phyloP scores from a whole-genome alignment of 1,140 invertebrate genomes.

The Trichonephila clavata region DNA sequence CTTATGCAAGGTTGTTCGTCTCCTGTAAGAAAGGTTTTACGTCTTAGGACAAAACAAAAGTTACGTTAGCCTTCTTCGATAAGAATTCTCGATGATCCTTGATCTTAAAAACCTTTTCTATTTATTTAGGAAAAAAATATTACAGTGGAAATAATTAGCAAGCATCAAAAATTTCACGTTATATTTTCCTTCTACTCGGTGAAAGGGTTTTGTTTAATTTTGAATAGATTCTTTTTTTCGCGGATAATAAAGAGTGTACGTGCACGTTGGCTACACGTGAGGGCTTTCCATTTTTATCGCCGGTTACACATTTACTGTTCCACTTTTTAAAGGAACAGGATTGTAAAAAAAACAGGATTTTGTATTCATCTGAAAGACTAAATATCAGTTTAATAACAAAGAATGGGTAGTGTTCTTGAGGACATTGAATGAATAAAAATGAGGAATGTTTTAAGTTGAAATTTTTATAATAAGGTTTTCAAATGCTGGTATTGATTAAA shows the following conservation, averaged over 20 bases:
- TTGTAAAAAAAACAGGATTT: not conserved
- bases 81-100: not conserved
- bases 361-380: not conserved
- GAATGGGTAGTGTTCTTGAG: not conserved
- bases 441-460: too few species aligned
- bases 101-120: not conserved
- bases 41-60: not conserved
- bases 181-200: not conserved
- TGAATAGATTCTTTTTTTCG: not conserved
- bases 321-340: not conserved
- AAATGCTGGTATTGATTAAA: too few species aligned
- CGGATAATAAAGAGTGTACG: not conserved
- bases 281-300: not conserved
- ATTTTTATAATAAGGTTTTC: too few species aligned
- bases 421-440: not conserved
- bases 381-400: not conserved
- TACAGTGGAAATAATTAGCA: not conserved
- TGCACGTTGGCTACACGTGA: slow-evolving; percentile 5
- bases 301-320: not conserved
- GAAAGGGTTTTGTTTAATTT: not conserved
- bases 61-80: not conserved
- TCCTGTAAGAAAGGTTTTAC: not conserved
- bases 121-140: slow-evolving; percentile 8
- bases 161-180: not conserved
- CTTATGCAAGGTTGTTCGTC: not conserved